A percentile compares a stretch with the other conserved stretches of the same genome.
Conservation (phyloP, 2,888 invertebrate species). For the Parnassius apollo region DNA sequence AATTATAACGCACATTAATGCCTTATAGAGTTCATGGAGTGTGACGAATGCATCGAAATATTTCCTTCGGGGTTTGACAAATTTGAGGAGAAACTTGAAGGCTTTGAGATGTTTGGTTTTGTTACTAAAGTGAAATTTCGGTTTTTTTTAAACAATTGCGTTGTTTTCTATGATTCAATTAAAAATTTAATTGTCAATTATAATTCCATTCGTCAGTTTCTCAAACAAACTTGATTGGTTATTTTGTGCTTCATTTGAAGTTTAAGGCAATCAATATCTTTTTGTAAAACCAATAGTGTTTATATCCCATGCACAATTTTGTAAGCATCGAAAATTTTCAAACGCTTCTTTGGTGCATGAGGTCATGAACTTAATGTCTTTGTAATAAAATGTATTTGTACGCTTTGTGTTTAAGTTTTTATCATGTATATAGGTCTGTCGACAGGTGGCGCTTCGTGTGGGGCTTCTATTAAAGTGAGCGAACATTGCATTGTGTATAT, state of each 20-base stretch:
- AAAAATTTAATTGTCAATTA: no score
- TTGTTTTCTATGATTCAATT: no score
- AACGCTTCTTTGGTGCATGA: neutral
- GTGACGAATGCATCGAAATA: conserved; percentile 4
- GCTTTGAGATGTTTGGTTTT: neutral
- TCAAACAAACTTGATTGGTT: no score
- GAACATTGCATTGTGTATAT: conserved; percentile 31
- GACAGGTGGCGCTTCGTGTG: conserved; percentile 1
- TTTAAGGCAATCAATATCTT: no score
- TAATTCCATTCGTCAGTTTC: no score
- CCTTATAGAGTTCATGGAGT: conserved; percentile 31
- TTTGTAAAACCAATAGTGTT: neutral
- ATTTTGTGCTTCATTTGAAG: no score
- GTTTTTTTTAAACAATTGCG: no score
- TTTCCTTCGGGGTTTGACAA: conserved; percentile 13
- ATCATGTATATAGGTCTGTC: neutral
- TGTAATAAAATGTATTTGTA: conserved; percentile 1
- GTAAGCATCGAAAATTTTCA: neutral
- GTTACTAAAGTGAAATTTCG: neutral
- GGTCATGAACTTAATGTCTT: conserved; percentile 1
- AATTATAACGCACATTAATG: conserved; percentile 42
- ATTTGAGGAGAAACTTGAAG: neutral
- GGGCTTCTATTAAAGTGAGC: conserved; percentile 8
- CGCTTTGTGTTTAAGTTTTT: neutral
- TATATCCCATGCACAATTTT: no score